Conservation (phyloP, 2,888 invertebrate genomes). For the Creontiades dilutus region DNA sequence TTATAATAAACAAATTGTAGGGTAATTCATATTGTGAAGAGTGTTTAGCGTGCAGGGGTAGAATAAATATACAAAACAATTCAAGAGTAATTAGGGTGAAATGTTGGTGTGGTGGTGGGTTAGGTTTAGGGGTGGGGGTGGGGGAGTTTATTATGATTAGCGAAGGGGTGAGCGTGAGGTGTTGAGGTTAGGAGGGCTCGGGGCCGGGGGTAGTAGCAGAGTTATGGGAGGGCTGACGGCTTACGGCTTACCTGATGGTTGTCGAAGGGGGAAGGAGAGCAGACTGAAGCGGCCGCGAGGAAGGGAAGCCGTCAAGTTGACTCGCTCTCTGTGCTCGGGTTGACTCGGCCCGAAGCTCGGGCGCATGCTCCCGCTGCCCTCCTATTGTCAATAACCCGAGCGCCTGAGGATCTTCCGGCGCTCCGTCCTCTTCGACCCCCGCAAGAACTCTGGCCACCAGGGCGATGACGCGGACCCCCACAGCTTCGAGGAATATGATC, state of each 20-base stretch:
- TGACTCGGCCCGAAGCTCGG: neutral
- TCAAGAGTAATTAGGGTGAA: neutral
- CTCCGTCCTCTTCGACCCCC: slow-evolving; percentile 11
- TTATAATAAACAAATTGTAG: too few species aligned
- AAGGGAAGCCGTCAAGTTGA: slow-evolving; percentile 61
- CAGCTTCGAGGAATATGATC: too few species aligned
- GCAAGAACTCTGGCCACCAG: neutral
- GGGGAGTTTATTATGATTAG: slow-evolving; percentile 16
- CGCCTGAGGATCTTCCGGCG: slow-evolving; percentile 1
- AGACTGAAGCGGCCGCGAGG: slow-evolving; percentile 53
- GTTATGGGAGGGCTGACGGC: neutral
- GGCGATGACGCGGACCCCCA: too few species aligned
- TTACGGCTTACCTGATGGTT: slow-evolving; percentile 51
- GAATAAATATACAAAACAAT: slow-evolving; percentile 7
- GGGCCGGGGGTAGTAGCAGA: neutral
- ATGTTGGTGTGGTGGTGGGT: neutral
- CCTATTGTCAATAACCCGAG: slow-evolving; percentile 59
- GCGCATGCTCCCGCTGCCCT: slow-evolving; percentile 38
- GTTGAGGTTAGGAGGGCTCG: slow-evolving; percentile 48
- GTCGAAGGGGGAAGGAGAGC: slow-evolving; percentile 45
- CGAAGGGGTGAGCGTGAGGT: slow-evolving; percentile 33
- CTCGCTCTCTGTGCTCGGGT: neutral
- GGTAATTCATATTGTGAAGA: neutral
- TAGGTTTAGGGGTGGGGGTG: neutral
- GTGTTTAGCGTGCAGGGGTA: neutral